phyloP scores from a whole-genome alignment of 2,888 invertebrate species.

The Hemithea aestivaria region DNA sequence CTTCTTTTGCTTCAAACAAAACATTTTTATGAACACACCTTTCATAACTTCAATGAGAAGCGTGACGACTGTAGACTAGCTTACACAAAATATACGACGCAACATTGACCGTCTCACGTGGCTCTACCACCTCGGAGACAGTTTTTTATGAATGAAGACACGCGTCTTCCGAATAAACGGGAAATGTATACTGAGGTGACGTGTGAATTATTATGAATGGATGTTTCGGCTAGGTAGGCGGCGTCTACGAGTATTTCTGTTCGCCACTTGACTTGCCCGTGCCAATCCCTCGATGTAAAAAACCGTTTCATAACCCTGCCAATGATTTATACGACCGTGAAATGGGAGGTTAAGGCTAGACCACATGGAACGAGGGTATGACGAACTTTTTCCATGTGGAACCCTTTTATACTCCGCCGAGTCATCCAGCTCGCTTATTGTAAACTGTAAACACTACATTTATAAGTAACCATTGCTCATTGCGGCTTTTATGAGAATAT shows the following conservation, averaged over 20 bases:
- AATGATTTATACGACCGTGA: conserved; percentile 63
- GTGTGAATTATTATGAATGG: conserved; percentile 64
- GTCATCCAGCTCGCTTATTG: conserved; percentile 17
- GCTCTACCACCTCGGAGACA: conserved; percentile 20
- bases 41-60: neutral
- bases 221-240: conserved; percentile 51
- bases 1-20: conserved; percentile 64
- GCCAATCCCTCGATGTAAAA: conserved; percentile 67
- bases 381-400: conserved; percentile 9
- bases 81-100: conserved; percentile 57
- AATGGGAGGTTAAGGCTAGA: conserved; percentile 44
- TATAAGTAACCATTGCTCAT: conserved; percentile 13
- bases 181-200: conserved; percentile 49
- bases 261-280: conserved; percentile 63
- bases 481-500: conserved; percentile 12
- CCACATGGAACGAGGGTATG: conserved; percentile 13
- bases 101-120: conserved; percentile 40
- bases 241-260: conserved; percentile 68
- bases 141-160: conserved; percentile 48
- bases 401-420: conserved; percentile 19
- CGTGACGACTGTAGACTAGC: too few relatives aligned
- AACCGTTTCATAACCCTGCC: conserved; percentile 62
- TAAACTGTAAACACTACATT: conserved; percentile 4
- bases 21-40: conserved; percentile 8
- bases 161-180: conserved; percentile 36